These are phyloP conservation scores for Serranus cabrilla DNA, from an alignment of 2,797 vertebrate species.

Conservation along the genomic window DNA sequence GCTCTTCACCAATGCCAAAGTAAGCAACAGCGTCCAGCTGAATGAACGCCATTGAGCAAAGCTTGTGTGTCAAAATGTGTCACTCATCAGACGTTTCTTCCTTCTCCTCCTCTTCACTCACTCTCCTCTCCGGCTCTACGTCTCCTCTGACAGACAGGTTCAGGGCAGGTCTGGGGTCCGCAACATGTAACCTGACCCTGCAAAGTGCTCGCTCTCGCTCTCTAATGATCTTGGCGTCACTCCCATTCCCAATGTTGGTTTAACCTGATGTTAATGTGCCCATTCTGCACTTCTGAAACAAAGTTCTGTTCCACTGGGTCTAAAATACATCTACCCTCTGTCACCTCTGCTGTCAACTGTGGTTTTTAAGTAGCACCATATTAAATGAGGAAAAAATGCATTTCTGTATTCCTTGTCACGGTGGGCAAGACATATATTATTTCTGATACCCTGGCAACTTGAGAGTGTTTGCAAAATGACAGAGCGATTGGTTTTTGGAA, in stretches of 20 bases:
- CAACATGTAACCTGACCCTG: slow-evolving; percentile 71
- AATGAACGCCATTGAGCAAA: slow-evolving; percentile 62
- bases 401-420: slow-evolving; percentile 45
- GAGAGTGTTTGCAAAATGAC: neutral
- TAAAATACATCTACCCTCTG: slow-evolving; percentile 39
- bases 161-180: slow-evolving; percentile 69
- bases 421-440: slow-evolving; percentile 8
- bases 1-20: slow-evolving; percentile 28
- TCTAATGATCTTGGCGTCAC: slow-evolving; percentile 74
- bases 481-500: neutral
- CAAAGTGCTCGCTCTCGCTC: slow-evolving; percentile 31
- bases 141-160: slow-evolving; percentile 69
- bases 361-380: slow-evolving; percentile 60
- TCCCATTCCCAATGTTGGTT: slow-evolving; percentile 81
- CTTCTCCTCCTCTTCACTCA: slow-evolving; percentile 22
- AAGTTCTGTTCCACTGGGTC: slow-evolving; percentile 70
- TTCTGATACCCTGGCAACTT: slow-evolving; percentile 13
- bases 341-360: slow-evolving; percentile 67
- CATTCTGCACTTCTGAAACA: slow-evolving; percentile 72
- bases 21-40: slow-evolving; percentile 34
- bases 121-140: slow-evolving; percentile 31
- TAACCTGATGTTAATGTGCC: slow-evolving; percentile 83
- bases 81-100: slow-evolving; percentile 60
- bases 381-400: slow-evolving; percentile 55
- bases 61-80: slow-evolving; percentile 63